phyloP scores from a whole-genome alignment of 2,113 vertebrate genomes.

The Dendropsophus ebraccatus region DNA sequence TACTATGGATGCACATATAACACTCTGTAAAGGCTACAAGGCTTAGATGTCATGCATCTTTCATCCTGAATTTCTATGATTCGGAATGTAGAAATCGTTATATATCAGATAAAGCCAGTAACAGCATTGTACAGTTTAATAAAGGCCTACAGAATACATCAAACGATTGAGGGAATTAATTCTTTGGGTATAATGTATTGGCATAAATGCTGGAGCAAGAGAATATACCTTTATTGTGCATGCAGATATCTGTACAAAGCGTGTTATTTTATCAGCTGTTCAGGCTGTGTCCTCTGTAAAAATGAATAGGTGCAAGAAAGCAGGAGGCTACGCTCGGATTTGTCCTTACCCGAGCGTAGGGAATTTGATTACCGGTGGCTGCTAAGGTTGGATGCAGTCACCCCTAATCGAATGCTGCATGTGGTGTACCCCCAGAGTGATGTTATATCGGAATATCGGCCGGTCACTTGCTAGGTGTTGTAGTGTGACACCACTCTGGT shows the following conservation, averaged over 20 bases:
- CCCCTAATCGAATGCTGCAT: too few relatives aligned
- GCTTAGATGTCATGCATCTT: neutral
- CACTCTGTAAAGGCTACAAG: neutral
- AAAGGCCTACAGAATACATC: neutral
- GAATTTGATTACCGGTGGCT: too few relatives aligned
- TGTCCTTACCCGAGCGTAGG: too few relatives aligned
- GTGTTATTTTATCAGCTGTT: neutral
- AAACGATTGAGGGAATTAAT: neutral
- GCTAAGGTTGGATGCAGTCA: too few relatives aligned
- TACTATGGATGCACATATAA: neutral
- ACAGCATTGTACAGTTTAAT: neutral
- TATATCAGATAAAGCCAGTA: neutral
- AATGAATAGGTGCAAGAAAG: too few relatives aligned
- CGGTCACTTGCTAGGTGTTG: too few relatives aligned
- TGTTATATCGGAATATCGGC: too few relatives aligned
- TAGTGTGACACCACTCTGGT: too few relatives aligned
- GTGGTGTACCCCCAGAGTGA: too few relatives aligned
- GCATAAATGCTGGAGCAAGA: neutral
- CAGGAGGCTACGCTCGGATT: too few relatives aligned
- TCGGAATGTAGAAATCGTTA: neutral
- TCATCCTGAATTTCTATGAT: neutral
- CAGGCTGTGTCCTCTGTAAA: neutral
- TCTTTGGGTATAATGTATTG: neutral
- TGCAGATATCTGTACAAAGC: neutral
- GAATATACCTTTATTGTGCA: neutral